phyloP scores from a whole-genome alignment of 2,888 invertebrate species.

The Chloroclystis v-ata region DNA sequence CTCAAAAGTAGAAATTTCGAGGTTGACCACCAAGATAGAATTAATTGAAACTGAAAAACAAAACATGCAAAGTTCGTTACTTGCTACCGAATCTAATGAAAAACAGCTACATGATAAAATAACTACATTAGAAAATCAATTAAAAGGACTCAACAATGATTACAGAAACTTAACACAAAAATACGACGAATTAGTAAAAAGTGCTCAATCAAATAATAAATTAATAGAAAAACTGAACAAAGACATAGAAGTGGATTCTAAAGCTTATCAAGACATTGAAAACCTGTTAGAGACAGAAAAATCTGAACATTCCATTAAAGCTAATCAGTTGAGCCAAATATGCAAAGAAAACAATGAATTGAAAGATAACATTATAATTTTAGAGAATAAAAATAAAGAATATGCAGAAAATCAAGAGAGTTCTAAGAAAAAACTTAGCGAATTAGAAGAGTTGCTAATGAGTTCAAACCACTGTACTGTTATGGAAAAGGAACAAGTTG shows the following conservation, averaged over 20 bases:
- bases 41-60: slow-evolving; percentile 11
- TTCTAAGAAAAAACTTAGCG: slow-evolving; percentile 12
- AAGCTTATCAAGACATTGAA: slow-evolving; percentile 10
- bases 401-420: slow-evolving; percentile 15
- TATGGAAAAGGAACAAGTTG: slow-evolving; percentile 7
- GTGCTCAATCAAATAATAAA: slow-evolving; percentile 5
- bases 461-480: slow-evolving; percentile 10
- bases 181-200: slow-evolving; percentile 5
- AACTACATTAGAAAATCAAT: slow-evolving; percentile 8
- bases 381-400: slow-evolving; percentile 26
- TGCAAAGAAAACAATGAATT: slow-evolving; percentile 17
- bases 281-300: slow-evolving; percentile 17
- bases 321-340: slow-evolving; percentile 13
- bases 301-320: slow-evolving; percentile 5
- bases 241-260: not conserved
- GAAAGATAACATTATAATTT: slow-evolving; percentile 26
- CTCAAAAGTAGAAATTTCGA: slow-evolving; percentile 24
- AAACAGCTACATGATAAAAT: slow-evolving; percentile 4
- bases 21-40: slow-evolving; percentile 12
- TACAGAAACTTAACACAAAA: slow-evolving; percentile 7
- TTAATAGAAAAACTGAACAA: slow-evolving; percentile 8
- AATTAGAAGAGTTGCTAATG: slow-evolving; percentile 16
- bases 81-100: slow-evolving; percentile 5
- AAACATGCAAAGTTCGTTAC: slow-evolving; percentile 1
- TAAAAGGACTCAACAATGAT: slow-evolving; percentile 2